Base-by-base conservation (phyloP, 2,113 vertebrate species). In the Eubucco bourcierii region DNA sequence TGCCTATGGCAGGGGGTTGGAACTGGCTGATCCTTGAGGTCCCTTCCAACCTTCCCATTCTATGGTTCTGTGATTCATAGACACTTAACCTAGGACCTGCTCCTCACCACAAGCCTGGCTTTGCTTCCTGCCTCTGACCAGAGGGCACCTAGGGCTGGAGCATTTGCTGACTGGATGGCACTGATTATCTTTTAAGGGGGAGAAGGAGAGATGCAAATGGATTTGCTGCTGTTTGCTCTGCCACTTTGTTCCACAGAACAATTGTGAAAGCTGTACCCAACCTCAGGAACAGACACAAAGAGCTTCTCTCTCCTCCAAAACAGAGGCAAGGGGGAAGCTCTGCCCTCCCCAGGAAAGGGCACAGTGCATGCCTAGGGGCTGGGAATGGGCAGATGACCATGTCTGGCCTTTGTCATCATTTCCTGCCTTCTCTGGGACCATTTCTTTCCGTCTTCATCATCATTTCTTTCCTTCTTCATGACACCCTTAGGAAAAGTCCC, bases 321-420 rank as follows among this genome's bases (percentile, higher is more conserved):
- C 17, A 31, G 64, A 47, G 64, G 47, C 58, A 12, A 59, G 8
- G 5, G 4, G 41, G 77, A 52, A 39, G 50, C 6, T 1, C 58
- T 24, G 80, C 53, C 66, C 66, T 23, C 53, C 53, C 53, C 2
- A 1, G 46, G 20, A 44, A 28, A 37, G 31, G 53, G 39, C 77
- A 25, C 4, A 0, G 16, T 7, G 46, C 11, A 1, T 60, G 41
- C 70, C 56, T 28, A 0, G 0, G n/a, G 28, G 6, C n/a, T 33
- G 60, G 15, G 12, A 60, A 44, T 16, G 20, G 20, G 37, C 8
- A 3, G 9, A 24, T 3, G 27, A 14, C n/a, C 29, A 0, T 1
- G 3, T 71, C 52, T 75, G n/a, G 31, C 9, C 33, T 15, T 47
- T 1, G 0, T 3, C 16, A 28, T 21, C 1, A 0, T 31, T 31